A percentile compares a stretch with the other conserved stretches of the same genome.
Conservation (phyloP, 2,113 vertebrate genomes). For the Bettongia penicillata region DNA sequence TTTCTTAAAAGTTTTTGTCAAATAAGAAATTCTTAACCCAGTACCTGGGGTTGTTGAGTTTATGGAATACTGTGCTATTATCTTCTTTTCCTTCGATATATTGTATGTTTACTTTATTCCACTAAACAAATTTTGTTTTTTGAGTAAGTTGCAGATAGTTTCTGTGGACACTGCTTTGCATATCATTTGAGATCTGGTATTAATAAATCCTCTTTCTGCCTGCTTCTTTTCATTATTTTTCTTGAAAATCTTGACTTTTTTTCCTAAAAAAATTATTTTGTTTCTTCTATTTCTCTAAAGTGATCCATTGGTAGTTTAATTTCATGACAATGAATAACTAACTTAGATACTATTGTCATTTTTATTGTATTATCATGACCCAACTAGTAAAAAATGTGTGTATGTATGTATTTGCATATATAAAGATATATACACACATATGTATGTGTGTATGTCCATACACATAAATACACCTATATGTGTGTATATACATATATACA, state of each 20-base stretch:
- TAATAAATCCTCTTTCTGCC: neutral
- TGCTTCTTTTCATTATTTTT: neutral
- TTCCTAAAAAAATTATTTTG: neutral
- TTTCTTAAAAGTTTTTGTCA: neutral
- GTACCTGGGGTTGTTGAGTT: neutral
- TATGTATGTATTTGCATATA: no score
- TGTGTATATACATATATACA: no score
- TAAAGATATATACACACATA: no score
- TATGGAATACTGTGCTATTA: neutral
- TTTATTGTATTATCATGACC: neutral
- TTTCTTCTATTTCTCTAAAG: neutral
- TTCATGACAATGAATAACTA: neutral
- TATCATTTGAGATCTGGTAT: neutral
- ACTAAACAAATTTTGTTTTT: neutral
- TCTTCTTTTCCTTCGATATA: neutral
- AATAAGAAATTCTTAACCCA: neutral
- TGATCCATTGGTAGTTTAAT: neutral
- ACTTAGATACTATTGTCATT: neutral
- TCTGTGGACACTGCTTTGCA: neutral
- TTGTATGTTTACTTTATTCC: neutral
- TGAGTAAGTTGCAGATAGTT: neutral
- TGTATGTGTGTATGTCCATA: no score
- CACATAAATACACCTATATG: no score
- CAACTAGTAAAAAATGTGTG: neutral
- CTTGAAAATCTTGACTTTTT: neutral